Base-by-base conservation (phyloP, 2,113 vertebrate species). In the Brachyhypopomus gauderio region DNA sequence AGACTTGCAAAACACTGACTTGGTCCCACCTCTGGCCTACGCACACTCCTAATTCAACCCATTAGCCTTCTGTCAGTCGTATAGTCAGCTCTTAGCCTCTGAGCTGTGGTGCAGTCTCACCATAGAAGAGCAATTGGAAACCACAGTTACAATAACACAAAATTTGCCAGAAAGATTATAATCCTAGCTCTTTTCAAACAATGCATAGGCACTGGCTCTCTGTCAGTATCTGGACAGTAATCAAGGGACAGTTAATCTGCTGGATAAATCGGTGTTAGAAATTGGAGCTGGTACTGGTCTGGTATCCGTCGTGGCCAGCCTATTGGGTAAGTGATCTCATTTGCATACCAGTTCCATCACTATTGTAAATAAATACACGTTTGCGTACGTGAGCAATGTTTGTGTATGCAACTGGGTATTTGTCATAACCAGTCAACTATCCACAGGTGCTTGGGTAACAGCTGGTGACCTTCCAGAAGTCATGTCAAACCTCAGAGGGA, bases 231-330 rank as follows among this genome's bases (percentile, higher is more conserved):
- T 97, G 83, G 96, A 97, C 77, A 93, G 92, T 79, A 94, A 97
- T 62, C 86, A 88, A 83, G 88, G 93, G 59, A 91, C 93, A 88
- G 34, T 95, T 78, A 92, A 86, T 87, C 92, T 97, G 55, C 88
- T 87, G 87, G 94, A 94, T 80, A 96, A 96, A 76, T 93, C 94
- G 1, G 88, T 96, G 30, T 86, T 98, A 86, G 96, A 97, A 92
- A 93, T 97, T 0, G 96, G 96, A 1, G 94, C 96, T 80, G 96
- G 96, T 86, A 95, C 96, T 20, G 96, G 96, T 36, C 92, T 98
- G 0, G 23, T 91, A 81, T 90, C 91, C 66, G 52, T 88, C 8
- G 87, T 92, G 34, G 78, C 84, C 19, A 52, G 88, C 0, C 86
- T 92, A 20, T 87, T 93, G 1, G 90, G 92, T 93, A 45, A 0